These are phyloP conservation scores for Marasmarcha lunaedactyla DNA, from an alignment of 2,888 invertebrate species.

Conservation along the genomic window DNA sequence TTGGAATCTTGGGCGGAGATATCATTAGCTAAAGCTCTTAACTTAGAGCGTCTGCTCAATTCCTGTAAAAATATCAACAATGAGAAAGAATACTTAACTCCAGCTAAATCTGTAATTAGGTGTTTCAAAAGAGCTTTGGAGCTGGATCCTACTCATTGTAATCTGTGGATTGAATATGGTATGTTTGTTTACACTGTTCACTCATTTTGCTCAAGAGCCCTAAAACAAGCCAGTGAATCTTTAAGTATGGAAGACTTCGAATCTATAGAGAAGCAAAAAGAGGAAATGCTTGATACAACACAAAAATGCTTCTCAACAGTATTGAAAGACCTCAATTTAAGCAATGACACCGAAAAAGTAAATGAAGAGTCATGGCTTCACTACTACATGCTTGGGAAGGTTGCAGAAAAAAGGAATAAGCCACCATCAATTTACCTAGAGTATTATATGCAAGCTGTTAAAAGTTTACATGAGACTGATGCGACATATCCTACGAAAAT, in stretches of 20 bases:
- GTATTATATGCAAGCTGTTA: constrained; percentile 84
- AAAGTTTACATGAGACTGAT: constrained; percentile 80
- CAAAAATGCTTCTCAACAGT: constrained; percentile 82
- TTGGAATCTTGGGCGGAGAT: constrained; percentile 95
- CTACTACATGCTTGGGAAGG: constrained; percentile 96
- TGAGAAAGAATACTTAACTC: constrained; percentile 75
- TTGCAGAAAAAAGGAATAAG: constrained; percentile 86
- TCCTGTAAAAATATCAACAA: constrained; percentile 73
- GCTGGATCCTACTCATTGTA: constrained; percentile 78
- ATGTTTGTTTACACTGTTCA: constrained; percentile 91
- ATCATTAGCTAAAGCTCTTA: constrained; percentile 82
- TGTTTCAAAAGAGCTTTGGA: constrained; percentile 86
- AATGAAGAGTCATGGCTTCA: constrained; percentile 93
- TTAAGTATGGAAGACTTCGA: constrained; percentile 81
- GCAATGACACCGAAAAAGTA: constrained; percentile 62
- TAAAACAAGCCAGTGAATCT: constrained; percentile 84
- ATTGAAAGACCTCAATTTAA: constrained; percentile 70
- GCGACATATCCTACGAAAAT: constrained; percentile 90
- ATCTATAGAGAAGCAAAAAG: constrained; percentile 80
- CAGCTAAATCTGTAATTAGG: constrained; percentile 79
- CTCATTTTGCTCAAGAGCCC: constrained; percentile 87
- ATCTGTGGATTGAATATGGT: constrained; percentile 92
- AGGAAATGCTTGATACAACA: constrained; percentile 83
- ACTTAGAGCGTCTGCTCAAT: constrained; percentile 84
- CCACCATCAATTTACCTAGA: constrained; percentile 80